Conservation (phyloP, 2,888 invertebrate genomes). For the Zeuzera pyrina region DNA sequence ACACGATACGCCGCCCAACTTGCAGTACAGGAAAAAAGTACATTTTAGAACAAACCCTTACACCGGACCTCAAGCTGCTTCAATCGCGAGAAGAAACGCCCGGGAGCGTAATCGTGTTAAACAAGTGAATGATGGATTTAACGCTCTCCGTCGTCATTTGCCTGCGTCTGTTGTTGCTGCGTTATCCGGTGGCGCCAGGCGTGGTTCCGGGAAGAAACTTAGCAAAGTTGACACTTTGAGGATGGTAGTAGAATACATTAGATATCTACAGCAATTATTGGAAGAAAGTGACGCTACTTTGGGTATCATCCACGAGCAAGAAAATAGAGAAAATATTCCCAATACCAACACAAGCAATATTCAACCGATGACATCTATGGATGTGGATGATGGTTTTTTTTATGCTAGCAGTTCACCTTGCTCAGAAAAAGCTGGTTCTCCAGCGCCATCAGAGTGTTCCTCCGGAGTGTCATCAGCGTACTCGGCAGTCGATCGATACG, state of each 20-base stretch:
- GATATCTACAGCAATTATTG: conserved; percentile 85
- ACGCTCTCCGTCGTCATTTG: conserved; percentile 89
- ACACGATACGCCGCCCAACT: conserved; percentile 67
- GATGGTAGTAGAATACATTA: conserved; percentile 93
- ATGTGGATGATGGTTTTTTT: conserved; percentile 67
- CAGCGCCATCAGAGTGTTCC: conserved; percentile 81
- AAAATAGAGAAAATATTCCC: conserved; percentile 64
- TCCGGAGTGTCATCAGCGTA: conserved; percentile 70
- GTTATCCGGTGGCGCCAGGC: conserved; percentile 74
- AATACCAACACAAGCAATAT: conserved; percentile 35
- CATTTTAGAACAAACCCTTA: conserved; percentile 77
- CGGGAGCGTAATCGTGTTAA: conserved; percentile 95
- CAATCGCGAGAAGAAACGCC: conserved; percentile 93
- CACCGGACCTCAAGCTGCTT: conserved; percentile 83
- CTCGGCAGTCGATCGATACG: conserved; percentile 57
- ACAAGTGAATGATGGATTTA: conserved; percentile 95
- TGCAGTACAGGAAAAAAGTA: conserved; percentile 82
- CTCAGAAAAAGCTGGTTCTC: conserved; percentile 80
- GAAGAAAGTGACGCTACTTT: conserved; percentile 79
- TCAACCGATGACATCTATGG: conserved; percentile 58
- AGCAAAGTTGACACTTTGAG: conserved; percentile 92
- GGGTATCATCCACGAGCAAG: conserved; percentile 56
- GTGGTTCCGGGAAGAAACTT: conserved; percentile 87
- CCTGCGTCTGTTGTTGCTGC: conserved; percentile 86
- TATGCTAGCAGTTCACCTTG: conserved; percentile 72